Conservation (phyloP, 1,140 invertebrate species). For the Neodiprion virginianus region DNA sequence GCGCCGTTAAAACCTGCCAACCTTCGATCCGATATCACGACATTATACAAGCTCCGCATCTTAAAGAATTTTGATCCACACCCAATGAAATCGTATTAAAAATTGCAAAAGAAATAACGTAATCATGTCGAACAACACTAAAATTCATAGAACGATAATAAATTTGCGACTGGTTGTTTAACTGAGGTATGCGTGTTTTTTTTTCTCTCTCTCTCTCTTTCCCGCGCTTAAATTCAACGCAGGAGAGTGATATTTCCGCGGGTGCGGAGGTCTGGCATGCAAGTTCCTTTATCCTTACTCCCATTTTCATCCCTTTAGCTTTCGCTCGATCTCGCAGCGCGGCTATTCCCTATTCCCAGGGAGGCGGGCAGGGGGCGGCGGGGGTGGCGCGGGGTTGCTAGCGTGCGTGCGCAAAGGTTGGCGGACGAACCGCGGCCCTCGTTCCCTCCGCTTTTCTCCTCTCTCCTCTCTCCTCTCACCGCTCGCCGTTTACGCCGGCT, state of each 20-base stretch:
- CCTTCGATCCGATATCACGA: conserved; percentile 14
- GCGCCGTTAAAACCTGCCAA: conserved; percentile 16
- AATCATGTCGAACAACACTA: no score
- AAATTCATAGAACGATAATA: no score
- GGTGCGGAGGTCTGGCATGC: no score
- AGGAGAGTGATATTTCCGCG: no score
- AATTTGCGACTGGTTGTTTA: conserved; percentile 14
- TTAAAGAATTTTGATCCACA: neutral
- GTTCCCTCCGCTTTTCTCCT: conserved; percentile 1
- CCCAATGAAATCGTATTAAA: no score
- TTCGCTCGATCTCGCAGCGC: conserved; percentile 13
- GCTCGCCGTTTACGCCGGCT: conserved; percentile 19
- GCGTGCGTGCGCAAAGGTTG: conserved; percentile 4
- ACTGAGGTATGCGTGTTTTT: conserved; percentile 11
- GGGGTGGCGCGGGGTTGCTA: neutral
- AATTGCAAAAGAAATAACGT: no score
- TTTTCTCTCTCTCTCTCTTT: neutral
- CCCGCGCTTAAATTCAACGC: no score
- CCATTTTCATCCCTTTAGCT: conserved; percentile 2
- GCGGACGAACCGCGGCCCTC: conserved; percentile 16
- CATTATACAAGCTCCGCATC: neutral
- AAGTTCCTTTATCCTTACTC: neutral
- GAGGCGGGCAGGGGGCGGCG: conserved; percentile 1
- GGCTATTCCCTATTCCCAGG: neutral
- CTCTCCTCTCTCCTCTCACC: conserved; percentile 16